Percentiles rank a stretch among this genome's conserved stretches.
These are phyloP conservation scores for Ctenopoma multispine DNA, from an alignment of 2,797 vertebrate genomes.

Conservation along the genomic window DNA sequence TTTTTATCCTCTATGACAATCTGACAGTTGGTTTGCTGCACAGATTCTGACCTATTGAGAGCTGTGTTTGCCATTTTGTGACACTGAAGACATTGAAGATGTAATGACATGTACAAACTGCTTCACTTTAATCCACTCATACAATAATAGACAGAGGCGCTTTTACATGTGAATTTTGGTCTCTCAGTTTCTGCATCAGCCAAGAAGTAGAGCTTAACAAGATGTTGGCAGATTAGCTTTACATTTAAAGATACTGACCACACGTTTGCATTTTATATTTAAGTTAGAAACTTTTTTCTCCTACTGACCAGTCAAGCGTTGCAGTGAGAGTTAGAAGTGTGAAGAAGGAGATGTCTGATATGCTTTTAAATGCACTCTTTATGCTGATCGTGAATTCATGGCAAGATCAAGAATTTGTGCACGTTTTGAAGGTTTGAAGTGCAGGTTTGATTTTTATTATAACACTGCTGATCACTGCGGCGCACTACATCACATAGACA, in stretches of 20 bases:
- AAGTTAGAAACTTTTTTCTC: not conserved
- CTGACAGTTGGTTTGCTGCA: constrained; percentile 44
- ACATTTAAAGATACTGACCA: not conserved
- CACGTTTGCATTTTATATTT: constrained; percentile 24
- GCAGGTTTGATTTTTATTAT: not conserved
- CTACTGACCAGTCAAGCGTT: not conserved
- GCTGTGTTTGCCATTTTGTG: constrained; percentile 29
- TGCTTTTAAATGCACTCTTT: constrained; percentile 18
- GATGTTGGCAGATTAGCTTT: constrained; percentile 1
- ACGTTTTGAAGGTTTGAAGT: not conserved
- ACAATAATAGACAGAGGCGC: not conserved
- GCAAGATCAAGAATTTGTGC: not conserved
- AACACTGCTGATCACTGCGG: not conserved
- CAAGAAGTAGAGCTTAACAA: not conserved
- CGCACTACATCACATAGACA: not conserved
- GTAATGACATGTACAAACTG: constrained; percentile 28
- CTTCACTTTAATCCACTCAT: constrained; percentile 21
- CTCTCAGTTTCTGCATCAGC: not conserved
- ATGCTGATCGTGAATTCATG: not conserved
- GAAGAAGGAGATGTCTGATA: not conserved
- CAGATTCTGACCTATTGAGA: constrained; percentile 42
- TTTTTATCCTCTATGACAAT: constrained; percentile 32
- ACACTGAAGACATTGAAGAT: constrained; percentile 26
- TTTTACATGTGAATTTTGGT: not conserved
- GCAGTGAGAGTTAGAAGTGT: constrained; percentile 3